These are phyloP conservation scores for Cuculus canorus DNA, from an alignment of 2,797 vertebrate genomes.

Conservation along the genomic window DNA sequence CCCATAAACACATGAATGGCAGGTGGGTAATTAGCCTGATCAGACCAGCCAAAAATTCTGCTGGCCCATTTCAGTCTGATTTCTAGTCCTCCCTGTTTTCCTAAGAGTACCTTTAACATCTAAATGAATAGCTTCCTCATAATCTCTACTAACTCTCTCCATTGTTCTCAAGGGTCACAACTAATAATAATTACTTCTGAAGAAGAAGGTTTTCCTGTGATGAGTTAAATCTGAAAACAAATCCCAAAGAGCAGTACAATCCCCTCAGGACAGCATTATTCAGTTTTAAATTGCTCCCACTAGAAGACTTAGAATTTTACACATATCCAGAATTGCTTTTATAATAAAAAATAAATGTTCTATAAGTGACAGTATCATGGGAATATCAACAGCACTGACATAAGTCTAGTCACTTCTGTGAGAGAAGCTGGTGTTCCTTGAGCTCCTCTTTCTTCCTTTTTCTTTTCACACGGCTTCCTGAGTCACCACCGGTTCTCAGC, in stretches of 20 bases:
- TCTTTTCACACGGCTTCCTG: not conserved
- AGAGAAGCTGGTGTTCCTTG: not conserved
- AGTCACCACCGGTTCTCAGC: not conserved
- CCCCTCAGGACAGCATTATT: conserved; percentile 54
- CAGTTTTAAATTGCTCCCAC: conserved; percentile 70
- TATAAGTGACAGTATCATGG: conserved; percentile 54
- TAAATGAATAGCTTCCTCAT: not conserved
- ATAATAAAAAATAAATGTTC: conserved; percentile 74
- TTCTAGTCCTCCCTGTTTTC: not conserved
- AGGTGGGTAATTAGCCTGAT: not conserved
- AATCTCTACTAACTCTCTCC: not conserved
- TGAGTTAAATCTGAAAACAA: conserved; percentile 67
- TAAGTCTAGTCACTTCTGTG: conserved; percentile 27
- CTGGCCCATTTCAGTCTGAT: not conserved
- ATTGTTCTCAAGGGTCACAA: conserved; percentile 17
- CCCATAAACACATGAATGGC: not conserved
- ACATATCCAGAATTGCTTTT: conserved; percentile 66
- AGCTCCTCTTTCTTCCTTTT: not conserved
- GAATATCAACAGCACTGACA: conserved; percentile 48
- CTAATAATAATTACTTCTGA: conserved; percentile 35
- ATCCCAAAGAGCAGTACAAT: conserved; percentile 35
- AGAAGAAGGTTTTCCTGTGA: conserved; percentile 30
- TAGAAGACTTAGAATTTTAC: conserved; percentile 61
- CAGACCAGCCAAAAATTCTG: not conserved
- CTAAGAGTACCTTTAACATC: not conserved